phyloP scores from a whole-genome alignment of 2,888 invertebrate species.

The Andrena chrysosceles region DNA sequence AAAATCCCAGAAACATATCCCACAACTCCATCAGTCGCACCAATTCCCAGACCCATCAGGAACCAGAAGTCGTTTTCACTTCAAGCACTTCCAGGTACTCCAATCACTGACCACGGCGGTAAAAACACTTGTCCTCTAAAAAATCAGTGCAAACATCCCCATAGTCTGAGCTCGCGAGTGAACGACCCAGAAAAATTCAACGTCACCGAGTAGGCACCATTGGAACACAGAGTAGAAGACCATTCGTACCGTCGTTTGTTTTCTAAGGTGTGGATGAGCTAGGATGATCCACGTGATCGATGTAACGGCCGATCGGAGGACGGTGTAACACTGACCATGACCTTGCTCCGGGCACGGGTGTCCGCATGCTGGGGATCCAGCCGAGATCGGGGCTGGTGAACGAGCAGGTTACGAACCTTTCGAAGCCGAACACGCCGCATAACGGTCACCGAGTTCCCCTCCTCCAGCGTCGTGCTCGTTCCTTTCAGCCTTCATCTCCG shows the following conservation, averaged over 20 bases:
- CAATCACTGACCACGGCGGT: too few species aligned
- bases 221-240: neutral
- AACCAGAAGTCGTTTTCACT: too few species aligned
- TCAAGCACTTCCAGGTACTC: too few species aligned
- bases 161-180: too few species aligned
- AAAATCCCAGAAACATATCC: too few species aligned
- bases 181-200: neutral
- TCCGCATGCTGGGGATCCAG: slow-evolving; percentile 72
- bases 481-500: slow-evolving; percentile 23
- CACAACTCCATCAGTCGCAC: too few species aligned
- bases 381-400: slow-evolving; percentile 72
- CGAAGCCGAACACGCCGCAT: slow-evolving; percentile 72
- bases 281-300: neutral
- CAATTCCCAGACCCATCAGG: too few species aligned
- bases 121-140: too few species aligned
- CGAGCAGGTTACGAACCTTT: slow-evolving; percentile 64
- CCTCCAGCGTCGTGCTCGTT: slow-evolving; percentile 46
- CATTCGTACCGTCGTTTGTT: neutral
- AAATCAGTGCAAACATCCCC: too few species aligned
- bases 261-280: neutral
- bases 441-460: slow-evolving; percentile 79
- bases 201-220: neutral
- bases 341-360: slow-evolving; percentile 71
- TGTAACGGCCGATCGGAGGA: slow-evolving; percentile 26
- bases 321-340: slow-evolving; percentile 74